Evolutionary conservation across 37 sponge, comb jelly and placozoan genomes (phyloP), one percentile per base, ranked within the genome.

Genomic region (Ianthella basta): DNA sequence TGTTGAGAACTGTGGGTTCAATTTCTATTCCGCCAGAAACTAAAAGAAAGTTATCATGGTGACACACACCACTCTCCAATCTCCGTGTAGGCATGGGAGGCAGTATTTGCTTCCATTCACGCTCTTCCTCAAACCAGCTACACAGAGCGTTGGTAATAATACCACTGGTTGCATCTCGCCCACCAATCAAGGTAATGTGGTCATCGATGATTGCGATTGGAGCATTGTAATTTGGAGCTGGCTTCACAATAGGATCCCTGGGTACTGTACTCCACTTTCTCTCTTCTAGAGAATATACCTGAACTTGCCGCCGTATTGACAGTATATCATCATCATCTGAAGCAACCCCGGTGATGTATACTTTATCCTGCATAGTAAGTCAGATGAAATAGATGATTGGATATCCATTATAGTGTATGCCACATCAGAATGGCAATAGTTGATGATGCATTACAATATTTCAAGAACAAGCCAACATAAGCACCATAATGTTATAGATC

Each of bases 161-260:
- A 2, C 53, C 78, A 21, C 24, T 75, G 5, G 18, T 13, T 19
- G 53, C 78, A 75, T 75, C 78, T 4, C 21, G 1, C n/a, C 78
- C 78, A 75, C 78, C 78, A 41, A 75, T 23, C 54, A 75, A 23
- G 33, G 78, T 41, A 36, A 75, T n/a, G 25, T 12, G 78, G 2
- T 53, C 78, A 41, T 75, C 40, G 16, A 75, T 40, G 21, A 75
- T 20, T 39, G 78, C 54, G 16, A 41, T 1, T 10, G 37, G 44
- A 41, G 38, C 24, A 16, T 24, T 19, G 78, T 36, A 38, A 13
- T 36, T 24, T 75, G 78, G 78, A 75, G 54, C n/a, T 16, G 78
- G 78, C 8, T 44, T 44, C 50, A 10, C 6, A 10, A 3, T 44
- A 8, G 50, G 50, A 8, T 44, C 50, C 50, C 8, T 8, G 12